Base-by-base conservation (phyloP, 2,797 vertebrate genomes). In the Channallabes apus region DNA sequence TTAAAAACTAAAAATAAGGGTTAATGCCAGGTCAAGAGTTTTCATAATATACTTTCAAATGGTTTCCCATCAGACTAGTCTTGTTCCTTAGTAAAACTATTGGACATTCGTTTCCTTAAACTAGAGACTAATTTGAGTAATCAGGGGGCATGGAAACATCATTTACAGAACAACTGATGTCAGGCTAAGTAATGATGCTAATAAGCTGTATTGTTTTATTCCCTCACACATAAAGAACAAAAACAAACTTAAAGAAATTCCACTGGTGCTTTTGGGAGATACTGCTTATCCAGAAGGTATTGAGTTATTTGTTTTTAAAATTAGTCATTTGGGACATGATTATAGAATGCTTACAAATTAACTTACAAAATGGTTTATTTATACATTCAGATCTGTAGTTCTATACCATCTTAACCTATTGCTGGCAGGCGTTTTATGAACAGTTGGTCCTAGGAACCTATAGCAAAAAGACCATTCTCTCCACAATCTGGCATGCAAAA, bases 141-240 rank as follows among this genome's bases (percentile, higher is more conserved):
- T 92, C 89, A 90, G 8, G 59, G 62, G 79, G 77, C 71, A 84
- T 85, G 78, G 84, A 91, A 87, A 82, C 73, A 73, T 83, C 62
- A 67, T 89, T 86, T 85, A 87, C 88, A 91, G 90, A 54, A 89
- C 80, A 88, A 86, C 91, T 92, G 91, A 92, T 90, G 92, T 93
- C 90, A 92, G 88, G 79, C 69, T 80, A 86, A 87, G 89, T 87
- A 90, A 89, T 84, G 78, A 0, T 82, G 35, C 82, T 6, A 89
- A 88, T 89, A 92, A 93, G 92, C 91, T 91, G 89, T 72, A 84
- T 91, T 86, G 90, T 88, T 91, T 91, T 87, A 89, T 88, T 90
- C 88, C 87, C 88, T 75, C 72, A 69, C 24, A 51, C 62, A 71
- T 41, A 56, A 81, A 54, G 59, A 77, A 87, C 88, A 83, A 82